A percentile compares a stretch with the other conserved stretches of the same genome.
These are phyloP conservation scores for Hydraecia micacea DNA, from an alignment of 2,888 invertebrate species.

Conservation along the genomic window DNA sequence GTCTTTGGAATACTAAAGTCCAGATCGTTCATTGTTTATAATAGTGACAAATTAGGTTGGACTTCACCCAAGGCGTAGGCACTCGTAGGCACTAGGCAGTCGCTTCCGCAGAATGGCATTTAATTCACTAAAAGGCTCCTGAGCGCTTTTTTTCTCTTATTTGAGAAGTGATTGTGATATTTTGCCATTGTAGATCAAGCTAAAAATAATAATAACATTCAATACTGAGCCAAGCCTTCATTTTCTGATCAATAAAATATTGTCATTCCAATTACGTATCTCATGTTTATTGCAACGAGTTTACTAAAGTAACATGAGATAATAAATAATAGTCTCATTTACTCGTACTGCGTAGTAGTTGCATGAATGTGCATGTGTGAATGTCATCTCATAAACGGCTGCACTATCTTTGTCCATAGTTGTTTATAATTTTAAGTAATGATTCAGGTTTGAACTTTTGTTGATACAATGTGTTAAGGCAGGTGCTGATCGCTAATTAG, in stretches of 20 bases:
- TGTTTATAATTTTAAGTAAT: slow-evolving; percentile 27
- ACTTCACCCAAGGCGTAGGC: not conserved
- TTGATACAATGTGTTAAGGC: not conserved
- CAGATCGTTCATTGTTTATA: not conserved
- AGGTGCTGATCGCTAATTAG: slow-evolving; percentile 39
- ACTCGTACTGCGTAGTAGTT: slow-evolving; percentile 46
- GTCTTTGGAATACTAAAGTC: slow-evolving; percentile 5
- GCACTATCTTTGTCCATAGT: slow-evolving; percentile 34
- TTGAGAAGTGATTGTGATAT: not conserved
- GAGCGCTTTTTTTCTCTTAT: not conserved
- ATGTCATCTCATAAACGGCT: slow-evolving; percentile 37
- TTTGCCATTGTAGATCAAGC: not conserved
- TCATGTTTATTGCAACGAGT: slow-evolving; percentile 21
- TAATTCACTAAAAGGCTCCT: not conserved
- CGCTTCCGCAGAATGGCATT: not conserved
- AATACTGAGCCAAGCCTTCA: slow-evolving; percentile 16
- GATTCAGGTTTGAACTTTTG: slow-evolving; percentile 19
- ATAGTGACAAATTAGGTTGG: slow-evolving; percentile 18
- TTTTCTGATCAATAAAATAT: slow-evolving; percentile 10
- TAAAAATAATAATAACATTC: not conserved
- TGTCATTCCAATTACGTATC: slow-evolving; percentile 18
- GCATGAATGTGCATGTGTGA: slow-evolving; percentile 34
- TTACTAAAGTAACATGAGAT: slow-evolving; percentile 32
- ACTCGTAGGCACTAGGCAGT: no score
- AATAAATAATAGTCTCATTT: slow-evolving; percentile 36